Base-by-base conservation (phyloP, 2,113 vertebrate genomes). In the Oxyruncus cristatus region DNA sequence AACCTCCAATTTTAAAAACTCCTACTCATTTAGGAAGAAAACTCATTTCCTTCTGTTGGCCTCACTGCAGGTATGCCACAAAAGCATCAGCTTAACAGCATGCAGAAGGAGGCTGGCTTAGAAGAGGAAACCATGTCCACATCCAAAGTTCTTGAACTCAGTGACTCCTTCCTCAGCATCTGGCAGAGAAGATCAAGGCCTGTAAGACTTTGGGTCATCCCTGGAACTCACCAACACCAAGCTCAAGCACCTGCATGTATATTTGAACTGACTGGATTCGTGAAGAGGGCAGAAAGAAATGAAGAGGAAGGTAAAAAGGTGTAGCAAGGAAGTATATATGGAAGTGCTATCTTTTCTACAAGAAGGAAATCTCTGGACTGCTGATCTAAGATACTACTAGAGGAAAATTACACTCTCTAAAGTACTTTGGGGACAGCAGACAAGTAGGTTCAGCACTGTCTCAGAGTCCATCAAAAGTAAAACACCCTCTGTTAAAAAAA, bases 191-290 rank as follows among this genome's bases (percentile, higher is more conserved):
- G 23, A 50, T 66, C 18, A 78, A 90, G 52, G 10, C 14, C 65
- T 0, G 0, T 46, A 59, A 55, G 35, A 65, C 33, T 68, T 65
- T 11, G 47, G 37, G 24, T 65, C 67, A 74, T 32, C 37, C 39
- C 44, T 32, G 17, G 52, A 16, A 32, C 32, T 77, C 62, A 85
- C 8, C 6, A 93, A 2, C 4, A 80, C 33, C 27, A 61, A 72
- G 68, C 14, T 79, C 49, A 59, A 59, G 42, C 37, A 55, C 27
- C 27, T 0, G 0, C 24, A 28, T 4, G 4, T 6, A 10, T 33
- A 75, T 33, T n/a, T 89, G 32, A 89, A 44, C 30, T 39, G 35
- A 66, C 11, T 27, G 21, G n/a, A 72, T n/a, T 16, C 1, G 0
- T 27, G 46, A 42, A 73, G 5, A 1, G 6, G 10, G 4, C 55